Conservation (phyloP, 2,113 vertebrate genomes). For the Psilopogon haemacephalus region DNA sequence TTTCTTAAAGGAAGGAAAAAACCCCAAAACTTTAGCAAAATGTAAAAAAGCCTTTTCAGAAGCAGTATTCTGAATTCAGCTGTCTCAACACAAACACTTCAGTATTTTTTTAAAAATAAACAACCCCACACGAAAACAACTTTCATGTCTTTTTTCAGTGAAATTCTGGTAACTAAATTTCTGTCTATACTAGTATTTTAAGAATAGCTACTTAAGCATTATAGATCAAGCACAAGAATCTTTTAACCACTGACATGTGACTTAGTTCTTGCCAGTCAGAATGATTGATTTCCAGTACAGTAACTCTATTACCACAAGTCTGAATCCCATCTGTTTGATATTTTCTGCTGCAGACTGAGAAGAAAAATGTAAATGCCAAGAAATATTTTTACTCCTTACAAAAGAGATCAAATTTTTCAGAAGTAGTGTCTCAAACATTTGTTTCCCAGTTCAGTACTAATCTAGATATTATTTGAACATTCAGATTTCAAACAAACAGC, state of each 20-base stretch:
- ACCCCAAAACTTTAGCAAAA: neutral
- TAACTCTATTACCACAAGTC: constrained; percentile 7
- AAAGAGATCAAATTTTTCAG: neutral
- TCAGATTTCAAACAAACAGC: neutral
- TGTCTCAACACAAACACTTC: neutral
- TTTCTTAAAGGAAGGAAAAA: neutral
- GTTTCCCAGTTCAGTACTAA: neutral
- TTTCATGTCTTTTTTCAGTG: neutral
- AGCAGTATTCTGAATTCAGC: neutral
- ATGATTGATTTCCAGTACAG: constrained; percentile 9
- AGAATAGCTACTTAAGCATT: neutral
- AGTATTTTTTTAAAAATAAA: neutral
- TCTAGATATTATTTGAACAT: neutral
- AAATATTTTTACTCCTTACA: neutral
- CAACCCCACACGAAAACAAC: neutral
- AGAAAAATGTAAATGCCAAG: neutral
- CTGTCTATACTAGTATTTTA: neutral
- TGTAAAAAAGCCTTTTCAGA: neutral
- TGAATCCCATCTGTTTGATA: constrained; percentile 46
- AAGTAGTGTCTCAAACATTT: neutral
- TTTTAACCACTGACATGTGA: neutral
- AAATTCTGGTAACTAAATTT: neutral
- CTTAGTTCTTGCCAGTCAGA: constrained; percentile 42
- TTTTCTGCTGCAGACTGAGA: neutral
- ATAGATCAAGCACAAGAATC: neutral